Evolutionary conservation across 1,140 invertebrate species (phyloP), one percentile per base, ranked within the genome.

Genomic region (Apis dorsata): DNA sequence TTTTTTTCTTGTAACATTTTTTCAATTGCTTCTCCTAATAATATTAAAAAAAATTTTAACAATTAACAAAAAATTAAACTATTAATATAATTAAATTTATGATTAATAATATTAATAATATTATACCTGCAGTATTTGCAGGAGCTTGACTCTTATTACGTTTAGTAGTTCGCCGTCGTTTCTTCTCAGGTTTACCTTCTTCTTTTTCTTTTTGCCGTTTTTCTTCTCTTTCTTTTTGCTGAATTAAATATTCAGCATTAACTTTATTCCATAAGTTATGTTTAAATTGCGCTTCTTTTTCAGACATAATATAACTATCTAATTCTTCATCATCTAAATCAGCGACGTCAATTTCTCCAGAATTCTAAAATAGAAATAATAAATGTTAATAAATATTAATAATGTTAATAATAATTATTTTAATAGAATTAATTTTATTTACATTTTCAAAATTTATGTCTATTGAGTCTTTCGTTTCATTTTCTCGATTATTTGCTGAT

Each of bases 1-100:
- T 98, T 98, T 92, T 99, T 99, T 89, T 99, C 98, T 87, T 98
- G 97, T 12, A 99, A 93, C 96, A 99, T 98, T 93, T 98, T 99
- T 90, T 98, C 97, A 53, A 99, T 98, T 0, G 98, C 98, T 94
- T 99, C 98, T 4, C 96, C 97, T 93, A 81, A 69, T 82, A 77
- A 12, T 70, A 79, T 8, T 78, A 65, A 24, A n/a, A n/a, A 57
- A 49, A 53, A 24, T 15, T n/a, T 1, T 72, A 28, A 59, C 13
- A 19, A 17, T 55, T 51, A 59, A 68, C 65, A 34, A 51, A 24
- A 80, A 24, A 81, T 79, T 77, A 44, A 65, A 24, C 79, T 15
- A 77, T 79, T 76, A 53, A 79, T 34, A 34, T 13, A 51, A 69
- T 70, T 24, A 53, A 69, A 78, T 24, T 63, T 72, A 9, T 19